Conservation (phyloP, 2,797 vertebrate genomes). For the Coilia nasus region DNA sequence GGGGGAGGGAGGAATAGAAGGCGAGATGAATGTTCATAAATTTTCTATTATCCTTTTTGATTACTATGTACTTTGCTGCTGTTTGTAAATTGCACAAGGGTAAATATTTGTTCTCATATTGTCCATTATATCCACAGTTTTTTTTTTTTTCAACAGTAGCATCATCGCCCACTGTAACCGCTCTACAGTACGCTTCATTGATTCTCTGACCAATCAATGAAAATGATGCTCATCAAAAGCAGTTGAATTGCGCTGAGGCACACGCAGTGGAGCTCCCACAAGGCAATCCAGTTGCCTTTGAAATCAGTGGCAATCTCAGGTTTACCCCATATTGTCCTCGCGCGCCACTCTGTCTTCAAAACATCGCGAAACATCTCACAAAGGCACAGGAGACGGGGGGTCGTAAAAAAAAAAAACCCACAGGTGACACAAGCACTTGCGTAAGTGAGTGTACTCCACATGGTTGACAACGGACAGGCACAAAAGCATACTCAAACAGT, state of each 20-base stretch:
- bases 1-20: background rate
- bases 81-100: background rate
- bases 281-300: constrained; percentile 62
- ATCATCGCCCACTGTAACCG: constrained; percentile 14
- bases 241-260: too few relatives aligned
- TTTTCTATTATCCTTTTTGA: constrained; percentile 24
- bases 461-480: background rate
- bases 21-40: constrained; percentile 21
- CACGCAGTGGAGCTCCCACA: constrained; percentile 15
- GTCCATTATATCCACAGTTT: background rate
- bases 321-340: constrained; percentile 39
- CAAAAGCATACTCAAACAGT: background rate
- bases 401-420: background rate
- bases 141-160: constrained; percentile 53
- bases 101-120: constrained; percentile 1
- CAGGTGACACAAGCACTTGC: background rate
- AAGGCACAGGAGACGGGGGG: background rate
- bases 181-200: constrained; percentile 59
- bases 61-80: constrained; percentile 27
- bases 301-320: constrained; percentile 49
- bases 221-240: constrained; percentile 64
- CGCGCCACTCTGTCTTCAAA: constrained; percentile 33
- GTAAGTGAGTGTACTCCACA: background rate
- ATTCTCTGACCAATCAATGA: constrained; percentile 58
- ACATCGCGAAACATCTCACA: background rate